These are phyloP conservation scores for Pluvialis apricaria DNA, from an alignment of 2,113 vertebrate genomes.

Conservation along the genomic window DNA sequence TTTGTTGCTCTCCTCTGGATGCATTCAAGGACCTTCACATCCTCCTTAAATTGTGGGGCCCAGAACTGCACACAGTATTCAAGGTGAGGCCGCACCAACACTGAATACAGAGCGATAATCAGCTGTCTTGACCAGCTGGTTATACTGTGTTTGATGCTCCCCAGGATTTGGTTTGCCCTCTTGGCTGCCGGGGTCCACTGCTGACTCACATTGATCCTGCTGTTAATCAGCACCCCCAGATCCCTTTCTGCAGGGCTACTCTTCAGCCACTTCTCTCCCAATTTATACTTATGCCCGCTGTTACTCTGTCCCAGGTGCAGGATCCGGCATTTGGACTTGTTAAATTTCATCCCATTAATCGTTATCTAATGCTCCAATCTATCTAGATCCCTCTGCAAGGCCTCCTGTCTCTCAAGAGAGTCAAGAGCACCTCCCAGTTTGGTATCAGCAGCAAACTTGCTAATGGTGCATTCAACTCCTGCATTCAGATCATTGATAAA, in stretches of 20 bases:
- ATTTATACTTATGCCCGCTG: background rate
- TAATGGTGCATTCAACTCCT: background rate
- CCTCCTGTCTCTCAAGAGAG: background rate
- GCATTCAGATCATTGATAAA: background rate
- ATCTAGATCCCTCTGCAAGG: background rate
- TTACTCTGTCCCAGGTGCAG: background rate
- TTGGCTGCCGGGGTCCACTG: background rate
- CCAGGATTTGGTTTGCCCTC: background rate
- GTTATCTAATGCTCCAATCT: background rate
- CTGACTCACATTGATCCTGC: background rate
- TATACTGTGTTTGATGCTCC: background rate
- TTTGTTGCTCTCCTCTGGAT: background rate
- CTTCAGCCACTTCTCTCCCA: background rate
- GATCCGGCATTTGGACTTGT: background rate
- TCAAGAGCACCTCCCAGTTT: background rate
- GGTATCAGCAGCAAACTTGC: background rate
- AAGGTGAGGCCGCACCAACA: background rate
- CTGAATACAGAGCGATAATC: background rate
- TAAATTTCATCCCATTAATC: background rate
- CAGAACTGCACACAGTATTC: background rate
- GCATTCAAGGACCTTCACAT: background rate
- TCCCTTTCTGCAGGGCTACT: background rate
- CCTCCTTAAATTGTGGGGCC: background rate
- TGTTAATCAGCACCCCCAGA: background rate
- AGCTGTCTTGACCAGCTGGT: background rate